Base-by-base conservation (phyloP, 2,888 invertebrate genomes). In the Crematogaster levior region DNA sequence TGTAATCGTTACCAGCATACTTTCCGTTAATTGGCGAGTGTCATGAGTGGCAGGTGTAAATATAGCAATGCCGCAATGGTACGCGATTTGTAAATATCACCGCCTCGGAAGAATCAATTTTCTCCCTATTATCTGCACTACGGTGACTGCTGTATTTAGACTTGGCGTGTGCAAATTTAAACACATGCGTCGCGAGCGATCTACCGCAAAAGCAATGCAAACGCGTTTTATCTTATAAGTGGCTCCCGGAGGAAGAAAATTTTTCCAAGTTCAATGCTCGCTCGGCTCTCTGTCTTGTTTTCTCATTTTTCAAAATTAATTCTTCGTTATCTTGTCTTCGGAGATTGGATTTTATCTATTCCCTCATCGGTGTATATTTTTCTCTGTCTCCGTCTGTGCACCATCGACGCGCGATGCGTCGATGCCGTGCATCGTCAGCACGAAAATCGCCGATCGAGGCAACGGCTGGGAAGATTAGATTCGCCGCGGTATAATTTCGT, bases 391-490 rank as follows among this genome's bases (percentile, higher is more conserved):
- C n/a, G 37, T 37, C 15, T 34, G 27, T 6, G 21, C 37, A 1
- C 9, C 10, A 30, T 27, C 51, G 15, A 21, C 24, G 34, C 48
- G 24, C 24, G 27, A 65, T 40, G 40, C 24, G 24, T 27, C 30
- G 34, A 73, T 6, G n/a, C 27, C 24, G 27, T 21, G 75, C 65
- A 18, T 12, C 65, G 51, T 65, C 75, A 40, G 30, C 66, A 43
- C 66, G 63, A 86, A 86, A 81, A 66, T 60, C 56, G 51, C 66
- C 83, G 75, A 63, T 70, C 58, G 68, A 66, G 72, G 79, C 87
- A 61, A 73, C 77, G 75, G 83, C 74, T 72, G 63, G 74, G 74
- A n/a, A 85, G 83, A 87, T 85, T 83, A 85, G 81, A 85, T 87
- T 85, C 72, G 30, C 61, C 81, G 34, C 72, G 83, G 72, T 77